These are phyloP conservation scores for Shinisaurus crocodilurus DNA, from an alignment of 2,113 vertebrate genomes.

Conservation along the genomic window DNA sequence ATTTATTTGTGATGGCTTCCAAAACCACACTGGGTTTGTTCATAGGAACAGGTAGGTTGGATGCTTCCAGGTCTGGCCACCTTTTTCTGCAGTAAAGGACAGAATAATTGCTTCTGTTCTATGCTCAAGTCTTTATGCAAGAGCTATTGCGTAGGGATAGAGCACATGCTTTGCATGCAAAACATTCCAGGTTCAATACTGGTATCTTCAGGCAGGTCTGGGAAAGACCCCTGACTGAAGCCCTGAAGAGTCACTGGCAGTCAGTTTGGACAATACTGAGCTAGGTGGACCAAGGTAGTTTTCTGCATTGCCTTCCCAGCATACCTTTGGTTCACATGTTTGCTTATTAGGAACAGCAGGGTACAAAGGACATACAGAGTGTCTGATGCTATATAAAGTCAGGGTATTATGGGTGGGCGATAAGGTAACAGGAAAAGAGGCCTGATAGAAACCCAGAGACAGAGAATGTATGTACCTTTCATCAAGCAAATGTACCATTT, in stretches of 20 bases:
- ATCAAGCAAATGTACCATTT: background rate
- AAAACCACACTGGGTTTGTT: background rate
- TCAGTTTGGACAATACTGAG: background rate
- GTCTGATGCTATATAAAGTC: background rate
- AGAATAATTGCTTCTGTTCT: background rate
- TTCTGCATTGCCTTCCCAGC: background rate
- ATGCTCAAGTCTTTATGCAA: too few species aligned
- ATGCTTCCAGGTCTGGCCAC: background rate
- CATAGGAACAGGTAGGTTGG: background rate
- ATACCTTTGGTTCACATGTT: background rate
- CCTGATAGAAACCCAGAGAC: background rate
- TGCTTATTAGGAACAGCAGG: background rate
- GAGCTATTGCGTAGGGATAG: background rate
- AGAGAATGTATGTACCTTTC: background rate
- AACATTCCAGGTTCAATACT: background rate
- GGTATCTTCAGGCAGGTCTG: background rate
- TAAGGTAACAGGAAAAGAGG: background rate
- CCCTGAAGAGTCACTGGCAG: too few species aligned
- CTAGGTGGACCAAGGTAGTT: background rate
- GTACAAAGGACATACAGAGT: background rate
- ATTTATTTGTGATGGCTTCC: background rate
- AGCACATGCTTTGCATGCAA: background rate
- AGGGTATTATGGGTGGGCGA: too few species aligned
- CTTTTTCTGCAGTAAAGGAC: background rate
- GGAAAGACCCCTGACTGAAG: background rate